Percentiles rank a stretch among this genome's conserved stretches.
These are phyloP conservation scores for Carlito syrichta DNA, from an alignment of 2,113 vertebrate species.

Conservation along the genomic window DNA sequence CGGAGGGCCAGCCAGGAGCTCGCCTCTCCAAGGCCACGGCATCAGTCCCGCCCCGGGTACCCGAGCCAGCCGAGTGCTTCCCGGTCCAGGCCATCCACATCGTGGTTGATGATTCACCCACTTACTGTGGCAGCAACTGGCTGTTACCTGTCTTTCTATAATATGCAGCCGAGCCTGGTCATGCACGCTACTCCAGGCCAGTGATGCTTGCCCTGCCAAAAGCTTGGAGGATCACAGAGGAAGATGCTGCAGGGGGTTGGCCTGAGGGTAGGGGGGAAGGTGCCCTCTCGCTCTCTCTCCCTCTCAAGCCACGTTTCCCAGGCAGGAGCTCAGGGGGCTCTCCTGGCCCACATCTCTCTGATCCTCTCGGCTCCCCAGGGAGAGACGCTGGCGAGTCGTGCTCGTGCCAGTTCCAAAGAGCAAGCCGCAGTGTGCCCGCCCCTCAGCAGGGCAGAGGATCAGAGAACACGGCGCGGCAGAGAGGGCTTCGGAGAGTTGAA, in stretches of 20 bases:
- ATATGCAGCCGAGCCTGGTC: background rate
- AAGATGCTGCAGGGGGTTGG: background rate
- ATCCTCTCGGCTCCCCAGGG: slow-evolving; percentile 9
- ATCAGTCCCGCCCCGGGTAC: background rate
- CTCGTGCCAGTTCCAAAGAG: slow-evolving; percentile 16
- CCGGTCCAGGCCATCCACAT: background rate
- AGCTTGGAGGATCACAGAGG: slow-evolving; percentile 30
- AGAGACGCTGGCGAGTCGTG: slow-evolving; percentile 42
- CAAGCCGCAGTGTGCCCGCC: background rate
- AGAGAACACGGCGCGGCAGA: background rate
- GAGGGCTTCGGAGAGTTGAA: slow-evolving; percentile 40
- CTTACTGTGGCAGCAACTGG: background rate
- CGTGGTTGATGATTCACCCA: background rate
- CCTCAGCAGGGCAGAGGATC: slow-evolving; percentile 51
- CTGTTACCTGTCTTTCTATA: background rate
- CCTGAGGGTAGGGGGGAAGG: background rate
- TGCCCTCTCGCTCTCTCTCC: background rate
- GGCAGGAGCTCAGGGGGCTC: background rate
- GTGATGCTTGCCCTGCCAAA: background rate
- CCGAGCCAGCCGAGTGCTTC: background rate
- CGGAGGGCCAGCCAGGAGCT: accelerated
- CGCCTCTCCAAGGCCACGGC: background rate
- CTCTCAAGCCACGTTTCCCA: background rate
- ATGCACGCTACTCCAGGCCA: background rate
- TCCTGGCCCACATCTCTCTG: slow-evolving; percentile 49